Conservation (phyloP, 1,140 invertebrate species). For the Drosophila prosaltans region DNA sequence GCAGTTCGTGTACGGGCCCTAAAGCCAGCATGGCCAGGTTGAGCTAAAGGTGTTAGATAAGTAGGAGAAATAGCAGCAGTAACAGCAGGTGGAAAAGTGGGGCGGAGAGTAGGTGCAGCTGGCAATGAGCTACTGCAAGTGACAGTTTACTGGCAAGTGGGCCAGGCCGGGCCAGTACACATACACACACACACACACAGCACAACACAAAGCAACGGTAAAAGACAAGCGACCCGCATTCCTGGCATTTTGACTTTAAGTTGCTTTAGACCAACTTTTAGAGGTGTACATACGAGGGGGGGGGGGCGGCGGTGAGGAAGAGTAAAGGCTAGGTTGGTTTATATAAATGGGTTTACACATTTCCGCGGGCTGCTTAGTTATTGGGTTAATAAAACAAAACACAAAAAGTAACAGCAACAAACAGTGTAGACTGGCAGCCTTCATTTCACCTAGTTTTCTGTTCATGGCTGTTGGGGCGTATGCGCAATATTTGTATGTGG, state of each 20-base stretch:
- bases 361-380: conserved; percentile 63
- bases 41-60: conserved; percentile 78
- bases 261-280: conserved; percentile 25
- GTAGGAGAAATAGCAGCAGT: conserved; percentile 25
- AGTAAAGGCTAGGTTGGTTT: not conserved
- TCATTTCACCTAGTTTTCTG: conserved; percentile 63
- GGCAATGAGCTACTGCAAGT: conserved; percentile 49
- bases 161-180: conserved; percentile 17
- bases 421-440: conserved; percentile 1
- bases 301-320: conserved; percentile 7
- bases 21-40: conserved; percentile 34
- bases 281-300: not conserved
- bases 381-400: conserved; percentile 77
- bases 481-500: conserved; percentile 72
- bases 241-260: conserved; percentile 66
- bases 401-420: conserved; percentile 21
- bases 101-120: conserved; percentile 3
- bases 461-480: conserved; percentile 41
- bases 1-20: conserved; percentile 28
- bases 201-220: conserved; percentile 26
- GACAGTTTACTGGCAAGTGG: conserved; percentile 63
- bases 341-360: conserved; percentile 12
- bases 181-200: conserved; percentile 37
- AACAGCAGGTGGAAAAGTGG: not conserved
- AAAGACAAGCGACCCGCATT: conserved; percentile 69